Evolutionary conservation across 2,888 invertebrate genomes (phyloP).

Genomic region (Drosophila testacea): DNA sequence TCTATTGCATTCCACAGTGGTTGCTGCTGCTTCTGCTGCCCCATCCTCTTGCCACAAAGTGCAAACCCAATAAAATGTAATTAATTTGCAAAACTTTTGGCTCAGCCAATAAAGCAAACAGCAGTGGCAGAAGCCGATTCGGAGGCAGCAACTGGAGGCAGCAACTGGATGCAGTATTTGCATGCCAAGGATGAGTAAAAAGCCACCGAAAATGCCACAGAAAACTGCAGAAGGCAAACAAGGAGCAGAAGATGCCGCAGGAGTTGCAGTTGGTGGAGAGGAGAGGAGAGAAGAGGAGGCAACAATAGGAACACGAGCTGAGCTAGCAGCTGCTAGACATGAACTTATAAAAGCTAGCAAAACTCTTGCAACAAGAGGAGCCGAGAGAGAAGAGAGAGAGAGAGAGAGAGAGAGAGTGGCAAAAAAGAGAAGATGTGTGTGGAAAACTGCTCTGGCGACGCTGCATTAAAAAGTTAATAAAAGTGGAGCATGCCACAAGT

Average conservation of each 20-base stretch:
- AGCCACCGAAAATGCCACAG: conserved; percentile 50
- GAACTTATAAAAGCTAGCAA: conserved; percentile 74
- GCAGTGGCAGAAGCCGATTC: conserved; percentile 13
- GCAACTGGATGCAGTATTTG: conserved; percentile 47
- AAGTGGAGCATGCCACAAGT: conserved; percentile 80
- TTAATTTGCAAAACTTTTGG: conserved; percentile 72
- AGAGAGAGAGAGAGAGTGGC: no score
- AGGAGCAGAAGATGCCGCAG: background rate
- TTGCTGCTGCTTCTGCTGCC: background rate
- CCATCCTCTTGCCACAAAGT: conserved; percentile 15
- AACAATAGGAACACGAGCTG: conserved; percentile 32
- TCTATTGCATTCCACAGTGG: background rate
- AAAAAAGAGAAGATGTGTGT: background rate
- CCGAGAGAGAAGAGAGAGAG: background rate
- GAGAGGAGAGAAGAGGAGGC: background rate
- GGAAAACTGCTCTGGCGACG: conserved; percentile 42
- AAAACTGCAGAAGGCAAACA: conserved; percentile 46
- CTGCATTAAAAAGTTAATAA: conserved; percentile 81
- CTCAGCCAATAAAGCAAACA: conserved; percentile 68
- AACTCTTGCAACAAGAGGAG: conserved; percentile 50
- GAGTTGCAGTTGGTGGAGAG: background rate
- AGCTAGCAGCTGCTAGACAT: conserved; percentile 73
- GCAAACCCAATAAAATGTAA: conserved; percentile 76
- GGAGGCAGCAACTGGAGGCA: conserved; percentile 3
- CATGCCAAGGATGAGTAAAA: conserved; percentile 62